Evolutionary conservation across 2,888 invertebrate species (phyloP), one percentile per base, ranked within the genome.

Genomic region (Strigamia maritima): DNA sequence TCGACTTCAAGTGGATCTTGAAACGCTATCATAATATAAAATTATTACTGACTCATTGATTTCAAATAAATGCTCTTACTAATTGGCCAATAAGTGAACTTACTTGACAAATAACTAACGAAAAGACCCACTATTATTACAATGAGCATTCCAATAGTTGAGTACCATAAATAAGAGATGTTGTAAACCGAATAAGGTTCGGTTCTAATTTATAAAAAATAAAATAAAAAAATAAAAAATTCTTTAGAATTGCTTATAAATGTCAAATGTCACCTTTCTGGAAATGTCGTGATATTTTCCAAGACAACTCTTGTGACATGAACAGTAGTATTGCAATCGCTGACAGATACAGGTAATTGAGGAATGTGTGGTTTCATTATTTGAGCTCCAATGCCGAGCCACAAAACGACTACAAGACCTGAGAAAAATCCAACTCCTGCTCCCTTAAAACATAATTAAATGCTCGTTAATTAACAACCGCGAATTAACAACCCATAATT

Each of bases 321-420:
- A 16, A 40, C 10, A 40, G 40, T 40, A 10, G 40, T 40, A 16
- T 40, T 40, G 40, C 40, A 40, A 40, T 40, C 40, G 10, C 40
- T 40, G 40, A 40, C 40, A 40, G 40, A 40, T 40, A 40, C 40
- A 7, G 40, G 40, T 40, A 40, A 40, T 40, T 40, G 40, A 40
- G 40, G 40, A 40, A 40, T 40, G 12, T 40, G 40, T 2, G 40
- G 40, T 40, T 16, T 40, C 2, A 10, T 16, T 16, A 40, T 7
- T 40, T 82, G 81, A 2, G 81, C 80, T 19, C 81, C 78, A 38
- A 78, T 70, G 2, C 78, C 78, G n/a, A 78, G 31, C 78, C 78
- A 78, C 19, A 78, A 38, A 78, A 78, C 24, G 1, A 70, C 12
- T 2, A 10, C 70, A 16, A 78, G 38, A 35, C 78, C 22, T 1